Conservation (phyloP, 2,888 invertebrate species). For the Acrobasis consociella region DNA sequence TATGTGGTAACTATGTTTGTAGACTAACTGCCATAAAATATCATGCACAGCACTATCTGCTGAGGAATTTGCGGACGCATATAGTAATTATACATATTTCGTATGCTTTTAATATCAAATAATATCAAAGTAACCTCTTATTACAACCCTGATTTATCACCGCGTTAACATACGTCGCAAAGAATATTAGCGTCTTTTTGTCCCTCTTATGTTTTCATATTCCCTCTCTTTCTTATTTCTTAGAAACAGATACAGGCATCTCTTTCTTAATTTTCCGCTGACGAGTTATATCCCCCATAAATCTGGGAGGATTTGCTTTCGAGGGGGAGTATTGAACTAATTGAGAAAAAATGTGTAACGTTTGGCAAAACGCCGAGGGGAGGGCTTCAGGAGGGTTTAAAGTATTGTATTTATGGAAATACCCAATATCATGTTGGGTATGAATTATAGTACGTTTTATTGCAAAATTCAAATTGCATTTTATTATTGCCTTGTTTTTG, state of each 20-base stretch:
- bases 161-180: conserved; percentile 13
- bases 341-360: conserved; percentile 22
- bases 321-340: conserved; percentile 21
- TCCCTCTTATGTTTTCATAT: conserved; percentile 12
- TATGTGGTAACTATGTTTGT: no score
- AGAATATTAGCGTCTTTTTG: conserved; percentile 20
- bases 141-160: conserved; percentile 18
- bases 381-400: neutral
- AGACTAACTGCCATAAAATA: no score
- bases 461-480: neutral
- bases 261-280: conserved; percentile 16
- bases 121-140: conserved; percentile 1
- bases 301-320: conserved; percentile 20
- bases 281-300: conserved; percentile 18
- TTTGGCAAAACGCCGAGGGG: conserved; percentile 1
- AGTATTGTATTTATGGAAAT: conserved; percentile 4
- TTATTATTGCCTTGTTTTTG: neutral
- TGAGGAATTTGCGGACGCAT: no score
- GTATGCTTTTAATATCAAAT: neutral
- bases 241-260: neutral
- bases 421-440: neutral
- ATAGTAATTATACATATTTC: no score
- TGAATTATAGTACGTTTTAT: neutral
- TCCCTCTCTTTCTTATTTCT: neutral
- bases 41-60: no score